Base-by-base conservation (phyloP, 1,140 invertebrate species). In the Galendromus occidentalis region DNA sequence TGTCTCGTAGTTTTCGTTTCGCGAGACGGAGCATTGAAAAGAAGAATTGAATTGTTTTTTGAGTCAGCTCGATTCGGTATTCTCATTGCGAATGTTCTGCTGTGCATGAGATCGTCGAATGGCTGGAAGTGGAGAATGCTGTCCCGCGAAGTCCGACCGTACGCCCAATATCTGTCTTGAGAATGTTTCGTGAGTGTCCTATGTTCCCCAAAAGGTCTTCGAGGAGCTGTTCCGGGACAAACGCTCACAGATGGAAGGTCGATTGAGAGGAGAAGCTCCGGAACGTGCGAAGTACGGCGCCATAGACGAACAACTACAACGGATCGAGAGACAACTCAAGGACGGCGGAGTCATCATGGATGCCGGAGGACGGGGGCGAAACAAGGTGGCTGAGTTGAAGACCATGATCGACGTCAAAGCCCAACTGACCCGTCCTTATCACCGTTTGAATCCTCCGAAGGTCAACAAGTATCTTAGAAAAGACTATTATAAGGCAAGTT, bases 291-390 rank as follows among this genome's bases (percentile, higher is more conserved):
- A 47, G 28, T 47, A 47, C 45, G 45, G 45, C 4, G 45, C 28
- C 4, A 47, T 47, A 22, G 45, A 47, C 45, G 45, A 47, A 14
- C 20, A 47, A 14, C 45, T 47, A 6, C 45, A 47, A 25, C 45
- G 45, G 45, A 25, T 47, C 6, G 45, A 47, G 28, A 4, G 45
- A 47, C 45, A 47, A 25, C 45, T 47, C 14, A 47, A 47, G 45
- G 45, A 47, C 14, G 45, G 45, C 4, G 45, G 45, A 14, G 45
- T 47, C 6, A 47, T 80, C 69, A 75, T 86, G 66, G 83, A 86
- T 69, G 70, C 72, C 20, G 83, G 83, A 7, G 76, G 80, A 68
- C 71, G 83, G 66, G 86, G 86, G 7, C 80, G 81, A 69, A 88
- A 89, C 76, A 89, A 89, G 77, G 87, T 90, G n/a, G 67, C 69